A percentile compares a stretch with the other conserved stretches of the same genome.
These are phyloP conservation scores for Tortrix viridana DNA, from an alignment of 2,888 invertebrate genomes.

Conservation along the genomic window DNA sequence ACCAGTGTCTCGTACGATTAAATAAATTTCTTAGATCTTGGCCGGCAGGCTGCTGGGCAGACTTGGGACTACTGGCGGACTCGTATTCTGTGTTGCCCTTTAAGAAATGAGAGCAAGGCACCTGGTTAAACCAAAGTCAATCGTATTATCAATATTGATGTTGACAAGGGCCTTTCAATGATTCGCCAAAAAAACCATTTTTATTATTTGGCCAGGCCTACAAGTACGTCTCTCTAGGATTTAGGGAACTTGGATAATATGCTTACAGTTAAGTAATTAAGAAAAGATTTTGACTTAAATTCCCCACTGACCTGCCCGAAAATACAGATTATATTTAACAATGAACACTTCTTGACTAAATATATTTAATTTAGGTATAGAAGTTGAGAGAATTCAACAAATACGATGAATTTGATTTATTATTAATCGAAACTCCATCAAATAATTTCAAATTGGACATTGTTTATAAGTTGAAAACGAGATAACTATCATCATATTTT, in stretches of 20 bases:
- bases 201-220: slow-evolving; percentile 4
- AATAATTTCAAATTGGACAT: no score
- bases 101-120: no score
- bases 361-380: slow-evolving; percentile 20
- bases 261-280: slow-evolving; percentile 2
- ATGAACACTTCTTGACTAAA: slow-evolving; percentile 28
- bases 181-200: background rate
- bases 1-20: no score
- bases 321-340: slow-evolving; percentile 7
- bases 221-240: slow-evolving; percentile 1
- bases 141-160: no score
- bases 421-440: background rate
- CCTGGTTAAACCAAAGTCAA: no score
- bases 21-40: no score
- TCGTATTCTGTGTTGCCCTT: no score
- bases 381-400: slow-evolving; percentile 10
- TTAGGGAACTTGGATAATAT: slow-evolving; percentile 3
- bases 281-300: background rate
- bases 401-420: background rate
- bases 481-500: no score
- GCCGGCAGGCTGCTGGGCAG: no score
- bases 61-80: no score
- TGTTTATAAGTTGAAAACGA: no score
- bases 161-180: no score
- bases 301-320: background rate